A percentile compares a stretch with the other conserved stretches of the same genome.
Conservation (phyloP, 1,140 invertebrate species). For the Pseudomyrmex cubaensis region DNA sequence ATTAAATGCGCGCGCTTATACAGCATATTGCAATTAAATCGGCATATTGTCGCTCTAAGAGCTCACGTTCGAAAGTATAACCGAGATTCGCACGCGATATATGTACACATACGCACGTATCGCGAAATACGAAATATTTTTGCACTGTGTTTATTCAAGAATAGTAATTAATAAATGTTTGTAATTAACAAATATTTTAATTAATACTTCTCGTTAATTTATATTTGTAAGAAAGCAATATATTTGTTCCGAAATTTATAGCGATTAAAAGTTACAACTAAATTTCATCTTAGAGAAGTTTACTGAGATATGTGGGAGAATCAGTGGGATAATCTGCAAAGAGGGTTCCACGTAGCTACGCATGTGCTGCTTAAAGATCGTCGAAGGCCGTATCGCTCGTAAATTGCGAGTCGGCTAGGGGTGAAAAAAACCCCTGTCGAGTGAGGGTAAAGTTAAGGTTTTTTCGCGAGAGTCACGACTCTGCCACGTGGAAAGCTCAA, state of each 20-base stretch:
- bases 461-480: slow-evolving; percentile 73
- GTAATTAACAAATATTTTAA: too few relatives aligned
- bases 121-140: slow-evolving; percentile 3
- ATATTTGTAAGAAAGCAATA: too few relatives aligned
- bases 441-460: slow-evolving; percentile 41
- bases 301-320: slow-evolving; percentile 1
- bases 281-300: not conserved
- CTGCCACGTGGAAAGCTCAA: slow-evolving; percentile 74
- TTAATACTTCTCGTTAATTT: too few relatives aligned
- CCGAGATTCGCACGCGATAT: slow-evolving; percentile 24
- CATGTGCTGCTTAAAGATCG: slow-evolving; percentile 34
- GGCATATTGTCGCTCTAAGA: slow-evolving; percentile 21
- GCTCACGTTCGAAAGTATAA: slow-evolving; percentile 47
- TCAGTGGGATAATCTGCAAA: not conserved
- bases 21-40: slow-evolving; percentile 55
- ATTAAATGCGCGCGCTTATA: slow-evolving; percentile 53
- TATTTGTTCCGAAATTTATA: not conserved
- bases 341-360: slow-evolving; percentile 24
- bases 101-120: not conserved
- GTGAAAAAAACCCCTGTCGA: slow-evolving; percentile 60
- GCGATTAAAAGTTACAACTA: slow-evolving; percentile 21
- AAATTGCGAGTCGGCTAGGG: slow-evolving; percentile 78
- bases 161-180: too few relatives aligned
- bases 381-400: slow-evolving; percentile 77
- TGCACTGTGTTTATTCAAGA: not conserved